Conservation (phyloP, 1,140 invertebrate genomes). For the Aphis gossypii region DNA sequence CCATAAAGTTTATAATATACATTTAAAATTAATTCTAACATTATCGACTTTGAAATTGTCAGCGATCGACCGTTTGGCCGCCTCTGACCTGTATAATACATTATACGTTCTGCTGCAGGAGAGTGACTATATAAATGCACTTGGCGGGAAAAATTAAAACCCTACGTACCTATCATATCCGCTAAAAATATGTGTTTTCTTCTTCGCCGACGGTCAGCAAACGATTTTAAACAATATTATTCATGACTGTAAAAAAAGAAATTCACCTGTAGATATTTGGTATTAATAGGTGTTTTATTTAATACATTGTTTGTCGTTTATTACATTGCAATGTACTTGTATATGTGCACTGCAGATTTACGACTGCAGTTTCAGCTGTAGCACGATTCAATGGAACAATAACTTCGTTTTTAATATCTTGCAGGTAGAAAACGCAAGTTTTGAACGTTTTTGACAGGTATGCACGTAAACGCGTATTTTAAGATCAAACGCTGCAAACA, state of each 20-base stretch:
- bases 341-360: not conserved
- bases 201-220: not conserved
- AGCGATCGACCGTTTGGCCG: too few relatives aligned
- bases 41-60: too few relatives aligned
- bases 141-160: not conserved
- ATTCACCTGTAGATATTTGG: not conserved
- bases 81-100: not conserved
- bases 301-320: not conserved
- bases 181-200: not conserved
- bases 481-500: not conserved
- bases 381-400: not conserved
- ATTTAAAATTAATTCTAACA: too few relatives aligned
- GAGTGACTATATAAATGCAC: not conserved
- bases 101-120: not conserved
- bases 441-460: not conserved
- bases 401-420: not conserved
- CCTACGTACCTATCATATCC: not conserved
- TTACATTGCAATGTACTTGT: not conserved
- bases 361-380: not conserved
- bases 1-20: too few relatives aligned
- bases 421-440: not conserved
- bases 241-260: not conserved
- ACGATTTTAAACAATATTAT: not conserved
- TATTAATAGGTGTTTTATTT: not conserved
- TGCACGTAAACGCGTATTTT: not conserved